phyloP scores from a whole-genome alignment of 2,888 invertebrate genomes.

The Ennomos quercinarius region DNA sequence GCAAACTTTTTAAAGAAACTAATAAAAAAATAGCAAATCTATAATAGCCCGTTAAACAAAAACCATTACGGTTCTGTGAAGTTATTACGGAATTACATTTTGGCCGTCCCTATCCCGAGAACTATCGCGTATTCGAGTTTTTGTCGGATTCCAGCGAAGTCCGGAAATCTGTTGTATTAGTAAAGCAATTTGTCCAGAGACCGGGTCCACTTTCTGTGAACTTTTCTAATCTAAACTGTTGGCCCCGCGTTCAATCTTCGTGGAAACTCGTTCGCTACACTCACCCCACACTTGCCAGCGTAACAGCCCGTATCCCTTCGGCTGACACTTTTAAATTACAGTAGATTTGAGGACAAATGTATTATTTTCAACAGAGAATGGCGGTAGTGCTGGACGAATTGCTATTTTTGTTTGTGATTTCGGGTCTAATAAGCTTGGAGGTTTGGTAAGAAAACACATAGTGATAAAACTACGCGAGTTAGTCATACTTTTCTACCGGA shows the following conservation, averaged over 20 bases:
- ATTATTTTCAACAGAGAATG: slow-evolving; percentile 3
- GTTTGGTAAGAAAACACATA: too few species aligned
- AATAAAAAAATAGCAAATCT: neutral
- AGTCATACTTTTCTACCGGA: too few species aligned
- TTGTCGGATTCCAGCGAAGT: slow-evolving; percentile 62
- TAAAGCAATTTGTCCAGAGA: slow-evolving; percentile 75
- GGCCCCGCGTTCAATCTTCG: slow-evolving; percentile 52
- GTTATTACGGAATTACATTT: slow-evolving; percentile 26
- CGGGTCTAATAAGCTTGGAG: too few species aligned
- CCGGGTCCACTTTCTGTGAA: slow-evolving; percentile 64
- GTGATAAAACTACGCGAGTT: too few species aligned
- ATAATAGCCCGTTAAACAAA: slow-evolving; percentile 16
- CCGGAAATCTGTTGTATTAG: slow-evolving; percentile 80
- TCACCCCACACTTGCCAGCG: slow-evolving; percentile 30
- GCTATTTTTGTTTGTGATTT: too few species aligned
- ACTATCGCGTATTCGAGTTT: slow-evolving; percentile 49
- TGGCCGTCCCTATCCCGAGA: slow-evolving; percentile 18
- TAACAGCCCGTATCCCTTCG: slow-evolving; percentile 25
- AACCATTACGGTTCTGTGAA: slow-evolving; percentile 26
- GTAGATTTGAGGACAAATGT: slow-evolving; percentile 21
- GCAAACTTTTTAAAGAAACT: neutral
- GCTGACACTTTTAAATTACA: slow-evolving; percentile 38
- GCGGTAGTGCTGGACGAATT: too few species aligned
- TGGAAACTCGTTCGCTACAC: slow-evolving; percentile 41
- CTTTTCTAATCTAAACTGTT: slow-evolving; percentile 84